Base-by-base conservation (phyloP, 1,140 invertebrate genomes). In the Apis laboriosa region DNA sequence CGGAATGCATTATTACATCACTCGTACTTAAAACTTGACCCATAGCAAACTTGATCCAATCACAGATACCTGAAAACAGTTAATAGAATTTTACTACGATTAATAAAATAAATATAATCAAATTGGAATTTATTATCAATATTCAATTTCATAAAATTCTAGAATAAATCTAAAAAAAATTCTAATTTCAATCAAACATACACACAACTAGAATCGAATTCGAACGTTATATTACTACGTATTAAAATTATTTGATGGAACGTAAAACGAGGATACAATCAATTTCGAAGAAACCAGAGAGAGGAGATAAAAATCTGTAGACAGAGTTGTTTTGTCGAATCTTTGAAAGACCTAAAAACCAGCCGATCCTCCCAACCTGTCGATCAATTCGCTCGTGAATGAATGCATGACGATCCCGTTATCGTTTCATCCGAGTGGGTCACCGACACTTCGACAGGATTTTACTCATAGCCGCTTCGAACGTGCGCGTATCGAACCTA, bases 401-500 rank as follows among this genome's bases (percentile, higher is more conserved):
- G 91, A 86, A 89, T 84, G 88, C 83, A 87, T 77, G 83, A 84
- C 87, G 79, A 86, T 93, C 91, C 93, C 93, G 93, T 93, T 93
- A 93, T 90, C 90, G 89, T 92, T 91, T 89, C 86, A 85, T 90
- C 85, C 88, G 90, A 93, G 92, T 93, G 92, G 93, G 93, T 93
- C 93, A 93, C 89, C 91, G 87, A 90, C 88, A 91, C 87, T 80
- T 91, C 80, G 74, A 78, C 74, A 83, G 80, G 76, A 84, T 88
- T 80, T 86, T 81, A 80, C 88, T 84, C 71, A 15, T 51, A 53
- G 84, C 79, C 43, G 61, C 80, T 51, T 71, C 63, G 63, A 63
- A 43, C 13, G 68, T 73, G 9, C 86, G 85, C 88, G 85, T 90
- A 90, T 87, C 84, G 87, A 82, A 89, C 83, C 58, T 89, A 73